Conservation (phyloP, 2,888 invertebrate genomes). For the Stictocephala bisonia region DNA sequence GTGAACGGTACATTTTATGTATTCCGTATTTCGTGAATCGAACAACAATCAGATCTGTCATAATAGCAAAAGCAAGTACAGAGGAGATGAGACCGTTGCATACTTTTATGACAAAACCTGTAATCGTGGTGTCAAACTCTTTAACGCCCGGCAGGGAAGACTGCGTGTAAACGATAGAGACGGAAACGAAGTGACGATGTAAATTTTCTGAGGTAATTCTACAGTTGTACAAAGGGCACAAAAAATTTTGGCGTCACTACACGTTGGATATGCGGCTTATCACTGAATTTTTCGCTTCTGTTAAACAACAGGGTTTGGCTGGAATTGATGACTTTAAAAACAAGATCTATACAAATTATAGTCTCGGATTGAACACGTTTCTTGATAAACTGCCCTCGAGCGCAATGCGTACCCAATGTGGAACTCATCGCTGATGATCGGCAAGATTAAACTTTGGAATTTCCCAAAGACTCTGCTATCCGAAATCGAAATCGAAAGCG, state of each 20-base stretch:
- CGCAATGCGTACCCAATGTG: neutral
- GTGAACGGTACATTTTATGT: slow-evolving; percentile 10
- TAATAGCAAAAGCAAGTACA: neutral
- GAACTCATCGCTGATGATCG: neutral
- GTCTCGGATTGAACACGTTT: neutral
- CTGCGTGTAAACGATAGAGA: slow-evolving; percentile 4
- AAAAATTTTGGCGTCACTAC: neutral
- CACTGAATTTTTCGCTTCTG: neutral
- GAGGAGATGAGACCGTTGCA: neutral
- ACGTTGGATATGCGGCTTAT: neutral
- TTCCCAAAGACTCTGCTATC: neutral
- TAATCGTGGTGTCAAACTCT: neutral
- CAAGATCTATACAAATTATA: slow-evolving; percentile 11
- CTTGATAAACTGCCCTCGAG: neutral
- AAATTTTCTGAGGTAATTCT: neutral
- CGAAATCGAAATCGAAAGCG: neutral
- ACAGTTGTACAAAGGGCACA: neutral
- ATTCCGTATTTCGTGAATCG: slow-evolving; percentile 1
- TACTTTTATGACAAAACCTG: neutral
- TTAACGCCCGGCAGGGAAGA: neutral
- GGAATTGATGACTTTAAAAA: neutral
- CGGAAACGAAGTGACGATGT: slow-evolving; percentile 1
- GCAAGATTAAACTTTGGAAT: neutral
- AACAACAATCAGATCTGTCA: slow-evolving; percentile 11
- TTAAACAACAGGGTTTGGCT: neutral